Percentiles rank a stretch among this genome's conserved stretches.
Evolutionary conservation across 2,797 vertebrate genomes (phyloP).

Genomic region (Acipenser oxyrinchus): DNA sequence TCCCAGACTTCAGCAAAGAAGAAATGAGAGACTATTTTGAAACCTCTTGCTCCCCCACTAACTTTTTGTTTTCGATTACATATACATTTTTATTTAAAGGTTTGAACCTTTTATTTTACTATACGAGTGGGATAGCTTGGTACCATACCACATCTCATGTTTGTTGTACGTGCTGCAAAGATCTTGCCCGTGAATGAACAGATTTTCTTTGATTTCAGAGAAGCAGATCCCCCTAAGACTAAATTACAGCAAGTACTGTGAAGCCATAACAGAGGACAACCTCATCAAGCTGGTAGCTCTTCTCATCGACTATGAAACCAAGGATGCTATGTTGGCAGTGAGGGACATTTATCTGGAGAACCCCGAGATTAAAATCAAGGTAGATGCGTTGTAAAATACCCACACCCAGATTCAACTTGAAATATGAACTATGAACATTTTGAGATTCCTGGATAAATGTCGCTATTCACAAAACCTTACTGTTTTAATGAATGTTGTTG

Average conservation of each 20-base stretch:
- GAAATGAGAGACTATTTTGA: not conserved
- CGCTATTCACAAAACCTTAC: not conserved
- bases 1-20: no score
- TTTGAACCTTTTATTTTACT: not conserved
- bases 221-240: constrained; percentile 63
- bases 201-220: constrained; percentile 47
- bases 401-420: not conserved
- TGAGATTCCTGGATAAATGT: not conserved
- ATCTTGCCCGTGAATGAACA: not conserved
- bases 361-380: constrained; percentile 80
- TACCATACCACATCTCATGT: no score
- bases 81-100: not conserved
- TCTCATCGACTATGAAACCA: constrained; percentile 52
- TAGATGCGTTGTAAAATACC: constrained; percentile 41
- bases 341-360: constrained; percentile 76
- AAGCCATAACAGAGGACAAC: constrained; percentile 70
- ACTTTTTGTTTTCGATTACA: not conserved
- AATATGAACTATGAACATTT: not conserved
- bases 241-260: constrained; percentile 71
- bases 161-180: no score
- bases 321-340: constrained; percentile 46
- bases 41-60: not conserved
- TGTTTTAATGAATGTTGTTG: not conserved
- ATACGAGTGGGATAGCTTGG: not conserved
- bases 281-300: constrained; percentile 78